phyloP scores from a whole-genome alignment of 2,888 invertebrate species.

The Philereme vetulata region DNA sequence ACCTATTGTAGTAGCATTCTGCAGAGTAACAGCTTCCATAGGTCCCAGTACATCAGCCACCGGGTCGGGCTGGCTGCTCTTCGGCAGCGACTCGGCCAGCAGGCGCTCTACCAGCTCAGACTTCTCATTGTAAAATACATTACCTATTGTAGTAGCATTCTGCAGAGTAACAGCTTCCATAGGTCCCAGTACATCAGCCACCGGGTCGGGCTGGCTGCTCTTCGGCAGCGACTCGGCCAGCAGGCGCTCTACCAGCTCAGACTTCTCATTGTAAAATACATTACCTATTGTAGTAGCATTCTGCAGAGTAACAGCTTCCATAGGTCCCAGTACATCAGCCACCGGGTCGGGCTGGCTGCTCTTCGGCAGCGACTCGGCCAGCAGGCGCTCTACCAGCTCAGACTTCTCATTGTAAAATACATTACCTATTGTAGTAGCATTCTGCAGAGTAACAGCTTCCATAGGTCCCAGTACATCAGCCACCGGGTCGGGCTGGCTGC shows the following conservation, averaged over 20 bases:
- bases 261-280: too few relatives aligned
- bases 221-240: slow-evolving; percentile 55
- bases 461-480: slow-evolving; percentile 55
- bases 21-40: slow-evolving; percentile 52
- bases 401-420: too few relatives aligned
- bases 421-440: slow-evolving; percentile 47
- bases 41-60: slow-evolving; percentile 56
- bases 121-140: too few relatives aligned
- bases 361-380: slow-evolving; percentile 55
- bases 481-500: slow-evolving; percentile 53
- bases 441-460: slow-evolving; percentile 53
- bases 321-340: slow-evolving; percentile 53
- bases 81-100: slow-evolving; percentile 53
- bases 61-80: slow-evolving; percentile 52
- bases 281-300: slow-evolving; percentile 48
- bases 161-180: slow-evolving; percentile 54
- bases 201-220: slow-evolving; percentile 51
- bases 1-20: slow-evolving; percentile 48
- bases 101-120: slow-evolving; percentile 51
- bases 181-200: slow-evolving; percentile 56
- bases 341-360: slow-evolving; percentile 54
- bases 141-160: slow-evolving; percentile 47
- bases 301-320: slow-evolving; percentile 54
- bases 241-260: slow-evolving; percentile 50
- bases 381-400: slow-evolving; percentile 49